Conservation (phyloP, 23 tunicate genomes). For the Ascidia mentula region DNA sequence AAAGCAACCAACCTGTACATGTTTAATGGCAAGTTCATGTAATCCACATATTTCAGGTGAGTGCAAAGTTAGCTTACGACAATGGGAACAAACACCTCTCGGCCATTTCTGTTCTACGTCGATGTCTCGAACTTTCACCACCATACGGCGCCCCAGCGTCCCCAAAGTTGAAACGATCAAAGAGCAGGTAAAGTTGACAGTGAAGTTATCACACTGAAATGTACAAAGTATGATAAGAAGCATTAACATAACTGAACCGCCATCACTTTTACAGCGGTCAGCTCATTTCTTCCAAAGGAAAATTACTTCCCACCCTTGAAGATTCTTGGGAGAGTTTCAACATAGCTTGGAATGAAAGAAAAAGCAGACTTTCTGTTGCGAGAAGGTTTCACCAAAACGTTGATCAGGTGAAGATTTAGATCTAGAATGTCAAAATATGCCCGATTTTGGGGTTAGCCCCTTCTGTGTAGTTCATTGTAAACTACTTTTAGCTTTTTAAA, state of each 20-base stretch:
- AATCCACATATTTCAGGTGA: slow-evolving; percentile 13
- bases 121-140: slow-evolving; percentile 72
- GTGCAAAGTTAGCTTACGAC: slow-evolving; percentile 70
- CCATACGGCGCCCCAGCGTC: slow-evolving; percentile 51
- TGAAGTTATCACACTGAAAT: no score
- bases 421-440: no score
- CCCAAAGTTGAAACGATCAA: slow-evolving; percentile 39
- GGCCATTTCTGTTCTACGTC: slow-evolving; percentile 60
- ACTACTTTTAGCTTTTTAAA: slow-evolving; percentile 41
- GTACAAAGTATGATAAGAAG: no score
- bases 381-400: slow-evolving; percentile 60
- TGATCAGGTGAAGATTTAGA: slow-evolving; percentile 67
- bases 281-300: slow-evolving; percentile 43
- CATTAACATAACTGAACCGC: neutral
- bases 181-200: slow-evolving; percentile 62
- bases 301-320: slow-evolving; percentile 68
- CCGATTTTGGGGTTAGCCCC: no score
- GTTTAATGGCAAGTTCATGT: neutral
- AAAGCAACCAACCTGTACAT: neutral
- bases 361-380: slow-evolving; percentile 71
- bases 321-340: slow-evolving; percentile 63
- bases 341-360: slow-evolving; percentile 64
- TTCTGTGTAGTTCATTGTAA: neutral
- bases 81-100: slow-evolving; percentile 78
- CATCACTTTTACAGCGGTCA: slow-evolving; percentile 40